Evolutionary conservation across 2,888 invertebrate genomes (phyloP).

Genomic region (Perithous albicinctus): DNA sequence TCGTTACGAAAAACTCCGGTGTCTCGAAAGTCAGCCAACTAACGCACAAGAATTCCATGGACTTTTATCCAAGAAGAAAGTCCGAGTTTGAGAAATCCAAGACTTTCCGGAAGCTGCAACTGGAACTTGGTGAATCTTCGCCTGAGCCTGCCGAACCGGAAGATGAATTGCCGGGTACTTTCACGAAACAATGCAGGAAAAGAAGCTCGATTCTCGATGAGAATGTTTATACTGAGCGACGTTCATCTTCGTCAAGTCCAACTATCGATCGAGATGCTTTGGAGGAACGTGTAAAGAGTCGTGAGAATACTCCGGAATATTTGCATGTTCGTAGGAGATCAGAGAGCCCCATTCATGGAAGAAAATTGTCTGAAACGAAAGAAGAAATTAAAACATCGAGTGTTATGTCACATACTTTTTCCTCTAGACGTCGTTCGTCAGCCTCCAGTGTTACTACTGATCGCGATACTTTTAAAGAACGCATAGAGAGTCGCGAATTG

Average conservation of each 20-base stretch:
- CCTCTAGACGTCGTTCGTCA: too few species aligned
- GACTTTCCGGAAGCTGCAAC: constrained; percentile 62
- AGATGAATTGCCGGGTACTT: not conserved
- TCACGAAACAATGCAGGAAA: constrained; percentile 25
- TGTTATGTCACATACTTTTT: too few species aligned
- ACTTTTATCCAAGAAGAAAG: constrained; percentile 65
- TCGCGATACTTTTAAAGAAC: constrained; percentile 14
- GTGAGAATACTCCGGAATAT: constrained; percentile 24
- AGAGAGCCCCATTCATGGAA: constrained; percentile 22
- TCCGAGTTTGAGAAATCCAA: constrained; percentile 68
- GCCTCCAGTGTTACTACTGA: too few species aligned
- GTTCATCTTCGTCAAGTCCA: constrained; percentile 49
- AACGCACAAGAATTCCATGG: constrained; percentile 53
- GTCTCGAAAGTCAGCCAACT: constrained; percentile 63
- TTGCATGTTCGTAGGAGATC: not conserved
- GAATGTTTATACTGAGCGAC: constrained; percentile 38
- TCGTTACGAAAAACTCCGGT: constrained; percentile 36
- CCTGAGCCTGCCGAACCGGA: constrained; percentile 60
- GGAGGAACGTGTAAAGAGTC: not conserved
- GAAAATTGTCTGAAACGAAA: constrained; percentile 6
- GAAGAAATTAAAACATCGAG: not conserved
- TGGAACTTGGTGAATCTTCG: constrained; percentile 63
- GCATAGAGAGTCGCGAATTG: constrained; percentile 7
- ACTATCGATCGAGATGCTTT: constrained; percentile 9
- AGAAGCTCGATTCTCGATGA: constrained; percentile 41